Evolutionary conservation across 1,140 invertebrate genomes (phyloP), one percentile per base, ranked within the genome.

Genomic region (Drosophila littoralis): DNA sequence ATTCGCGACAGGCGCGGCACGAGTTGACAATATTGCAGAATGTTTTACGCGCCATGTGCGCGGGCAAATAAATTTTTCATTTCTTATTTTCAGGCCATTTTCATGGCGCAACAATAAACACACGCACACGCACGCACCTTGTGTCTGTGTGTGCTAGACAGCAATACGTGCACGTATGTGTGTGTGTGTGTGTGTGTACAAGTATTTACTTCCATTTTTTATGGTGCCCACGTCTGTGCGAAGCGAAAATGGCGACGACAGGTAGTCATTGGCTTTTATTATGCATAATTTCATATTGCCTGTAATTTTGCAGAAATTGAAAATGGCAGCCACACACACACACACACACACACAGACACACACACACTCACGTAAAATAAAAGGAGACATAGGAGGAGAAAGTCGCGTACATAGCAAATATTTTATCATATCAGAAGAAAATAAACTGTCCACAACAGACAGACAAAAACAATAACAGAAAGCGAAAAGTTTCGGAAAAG

Each of bases 251-350:
- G 73, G 83, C 84, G 84, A 77, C 83, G 84, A 88, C 83, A 88
- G 83, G 84, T 88, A 89, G 83, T 88, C 84, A 88, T 88, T 89
- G 83, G 64, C 76, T 88, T 88, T 88, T 88, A 89, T 88, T 88
- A 89, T 88, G 83, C 83, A 88, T 88, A 88, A 88, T 88, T 88
- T 79, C 79, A 85, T 88, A 88, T 88, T 88, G 83, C 69, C 83
- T 83, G 83, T 88, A 88, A 88, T 88, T 88, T 88, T 88, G 84
- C 83, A 84, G 76, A 89, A 89, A 90, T 89, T 89, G 84, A 89
- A 89, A 89, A 89, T 82, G 83, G 83, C 79, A 71, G 79, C 59
- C 79, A 72, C 57, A 65, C 80, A 86, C 77, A 15, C 48, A 67
- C 51, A 13, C 13, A 35, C 38, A 52, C 10, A 54, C 38, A 54